Evolutionary conservation across 2,888 invertebrate species (phyloP).

Genomic region (Empis livida): DNA sequence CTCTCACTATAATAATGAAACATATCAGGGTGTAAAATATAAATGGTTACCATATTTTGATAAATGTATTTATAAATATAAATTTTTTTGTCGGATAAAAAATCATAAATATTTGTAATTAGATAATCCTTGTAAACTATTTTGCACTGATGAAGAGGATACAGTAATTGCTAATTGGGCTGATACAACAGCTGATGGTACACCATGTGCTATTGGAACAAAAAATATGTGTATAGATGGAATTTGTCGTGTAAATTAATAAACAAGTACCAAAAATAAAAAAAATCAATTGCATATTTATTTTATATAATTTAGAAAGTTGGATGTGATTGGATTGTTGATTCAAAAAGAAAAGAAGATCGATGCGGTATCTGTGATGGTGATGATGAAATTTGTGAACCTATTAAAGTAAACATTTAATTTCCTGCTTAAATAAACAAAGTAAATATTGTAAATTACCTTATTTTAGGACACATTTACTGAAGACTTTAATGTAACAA

Average conservation of each 20-base stretch:
- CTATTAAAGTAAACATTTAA: slow-evolving; percentile 38
- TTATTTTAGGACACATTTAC: slow-evolving; percentile 20
- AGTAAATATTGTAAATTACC: not conserved
- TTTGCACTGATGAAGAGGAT: slow-evolving; percentile 65
- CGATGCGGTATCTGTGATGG: slow-evolving; percentile 79
- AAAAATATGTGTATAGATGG: slow-evolving; percentile 76
- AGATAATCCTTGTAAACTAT: slow-evolving; percentile 69
- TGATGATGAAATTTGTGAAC: slow-evolving; percentile 66
- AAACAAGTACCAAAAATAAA: too few relatives aligned
- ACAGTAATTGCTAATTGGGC: slow-evolving; percentile 61
- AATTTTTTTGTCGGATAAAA: too few relatives aligned
- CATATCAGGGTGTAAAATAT: slow-evolving; percentile 53
- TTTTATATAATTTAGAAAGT: slow-evolving; percentile 51
- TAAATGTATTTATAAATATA: slow-evolving; percentile 41
- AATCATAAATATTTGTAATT: slow-evolving; percentile 6
- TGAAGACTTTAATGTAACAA: slow-evolving; percentile 42
- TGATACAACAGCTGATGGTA: slow-evolving; percentile 68
- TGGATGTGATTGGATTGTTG: slow-evolving; percentile 83
- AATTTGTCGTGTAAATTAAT: slow-evolving; percentile 51
- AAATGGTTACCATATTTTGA: slow-evolving; percentile 63
- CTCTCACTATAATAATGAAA: slow-evolving; percentile 51
- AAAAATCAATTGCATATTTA: too few relatives aligned
- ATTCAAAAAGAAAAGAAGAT: slow-evolving; percentile 67
- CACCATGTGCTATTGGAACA: slow-evolving; percentile 68
- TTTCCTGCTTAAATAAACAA: slow-evolving; percentile 20